Evolutionary conservation across 2,888 invertebrate species (phyloP).

Genomic region (Rhodophaea formosa): DNA sequence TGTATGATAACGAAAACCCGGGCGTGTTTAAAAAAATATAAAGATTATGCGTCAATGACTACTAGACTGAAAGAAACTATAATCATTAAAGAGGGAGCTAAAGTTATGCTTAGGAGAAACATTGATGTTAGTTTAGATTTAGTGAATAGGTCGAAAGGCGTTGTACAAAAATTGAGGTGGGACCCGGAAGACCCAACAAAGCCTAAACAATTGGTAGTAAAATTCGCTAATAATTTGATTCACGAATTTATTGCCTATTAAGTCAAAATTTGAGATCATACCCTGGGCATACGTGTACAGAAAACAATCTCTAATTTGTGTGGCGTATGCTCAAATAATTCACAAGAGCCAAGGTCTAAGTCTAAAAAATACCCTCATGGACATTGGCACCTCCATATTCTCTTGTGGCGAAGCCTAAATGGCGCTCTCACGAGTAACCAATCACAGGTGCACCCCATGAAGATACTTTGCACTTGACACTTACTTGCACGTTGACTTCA

Average conservation of each 20-base stretch:
- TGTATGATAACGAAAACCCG: slow-evolving; percentile 19
- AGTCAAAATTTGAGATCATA: slow-evolving; percentile 31
- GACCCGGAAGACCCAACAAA: slow-evolving; percentile 18
- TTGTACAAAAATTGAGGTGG: slow-evolving; percentile 22
- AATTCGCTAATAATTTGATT: slow-evolving; percentile 19
- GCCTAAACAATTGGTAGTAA: slow-evolving; percentile 15
- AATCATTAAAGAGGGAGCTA: slow-evolving; percentile 23
- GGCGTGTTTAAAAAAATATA: slow-evolving; percentile 21
- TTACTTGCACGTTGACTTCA: slow-evolving; percentile 18
- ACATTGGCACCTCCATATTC: slow-evolving; percentile 27
- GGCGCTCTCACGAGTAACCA: slow-evolving; percentile 22
- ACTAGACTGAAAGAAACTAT: slow-evolving; percentile 24
- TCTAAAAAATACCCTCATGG: slow-evolving; percentile 27
- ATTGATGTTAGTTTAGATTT: slow-evolving; percentile 26
- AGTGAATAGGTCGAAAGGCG: slow-evolving; percentile 27
- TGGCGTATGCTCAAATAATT: slow-evolving; percentile 30
- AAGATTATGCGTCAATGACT: slow-evolving; percentile 25
- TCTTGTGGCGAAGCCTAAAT: slow-evolving; percentile 27
- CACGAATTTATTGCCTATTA: slow-evolving; percentile 20
- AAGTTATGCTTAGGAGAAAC: slow-evolving; percentile 24
- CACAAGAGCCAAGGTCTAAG: slow-evolving; percentile 29
- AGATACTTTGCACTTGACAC: too few species aligned
- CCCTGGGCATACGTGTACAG: slow-evolving; percentile 26
- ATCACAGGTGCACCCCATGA: slow-evolving; percentile 21
- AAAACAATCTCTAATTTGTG: slow-evolving; percentile 30